phyloP scores from a whole-genome alignment of 2,797 vertebrate genomes.

The Chanos chanos region DNA sequence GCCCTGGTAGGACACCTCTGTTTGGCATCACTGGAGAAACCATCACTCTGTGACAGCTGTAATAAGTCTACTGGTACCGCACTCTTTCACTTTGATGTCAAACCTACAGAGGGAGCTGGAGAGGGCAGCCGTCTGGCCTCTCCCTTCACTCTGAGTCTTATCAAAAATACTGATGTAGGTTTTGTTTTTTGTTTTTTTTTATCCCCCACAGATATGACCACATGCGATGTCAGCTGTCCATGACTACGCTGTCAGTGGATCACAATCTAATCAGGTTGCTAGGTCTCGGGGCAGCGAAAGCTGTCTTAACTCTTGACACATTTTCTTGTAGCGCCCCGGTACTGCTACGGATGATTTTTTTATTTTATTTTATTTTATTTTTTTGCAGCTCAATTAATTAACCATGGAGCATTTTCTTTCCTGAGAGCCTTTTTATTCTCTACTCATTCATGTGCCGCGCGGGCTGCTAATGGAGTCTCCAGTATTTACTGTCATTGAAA shows the following conservation, averaged over 20 bases:
- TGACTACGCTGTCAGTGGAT: conserved; percentile 8
- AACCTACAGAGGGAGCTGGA: not conserved
- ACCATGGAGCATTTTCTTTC: conserved; percentile 22
- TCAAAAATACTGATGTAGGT: too few relatives aligned
- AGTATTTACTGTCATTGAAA: conserved; percentile 42
- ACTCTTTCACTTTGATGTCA: not conserved
- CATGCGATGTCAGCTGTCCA: not conserved
- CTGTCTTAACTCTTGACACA: conserved; percentile 3
- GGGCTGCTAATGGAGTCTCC: conserved; percentile 34
- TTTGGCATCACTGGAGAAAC: conserved; percentile 17
- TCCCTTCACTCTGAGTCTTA: too few relatives aligned
- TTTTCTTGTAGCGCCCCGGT: not conserved
- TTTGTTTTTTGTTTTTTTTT: not conserved
- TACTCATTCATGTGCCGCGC: conserved; percentile 16
- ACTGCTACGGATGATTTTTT: conserved; percentile 17
- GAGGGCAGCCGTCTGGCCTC: not conserved
- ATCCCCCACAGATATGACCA: not conserved
- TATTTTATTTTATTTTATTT: too few relatives aligned
- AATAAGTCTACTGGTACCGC: conserved; percentile 23
- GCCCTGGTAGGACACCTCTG: conserved; percentile 9
- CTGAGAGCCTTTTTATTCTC: conserved; percentile 19
- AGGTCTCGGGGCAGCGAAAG: conserved; percentile 26
- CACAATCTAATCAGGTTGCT: conserved; percentile 7
- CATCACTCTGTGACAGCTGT: conserved; percentile 22
- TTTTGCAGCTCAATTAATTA: conserved; percentile 30